A percentile compares a stretch with the other conserved stretches of the same genome.
Evolutionary conservation across 2,888 invertebrate genomes (phyloP).

Genomic region (Brachylomia viminalis): DNA sequence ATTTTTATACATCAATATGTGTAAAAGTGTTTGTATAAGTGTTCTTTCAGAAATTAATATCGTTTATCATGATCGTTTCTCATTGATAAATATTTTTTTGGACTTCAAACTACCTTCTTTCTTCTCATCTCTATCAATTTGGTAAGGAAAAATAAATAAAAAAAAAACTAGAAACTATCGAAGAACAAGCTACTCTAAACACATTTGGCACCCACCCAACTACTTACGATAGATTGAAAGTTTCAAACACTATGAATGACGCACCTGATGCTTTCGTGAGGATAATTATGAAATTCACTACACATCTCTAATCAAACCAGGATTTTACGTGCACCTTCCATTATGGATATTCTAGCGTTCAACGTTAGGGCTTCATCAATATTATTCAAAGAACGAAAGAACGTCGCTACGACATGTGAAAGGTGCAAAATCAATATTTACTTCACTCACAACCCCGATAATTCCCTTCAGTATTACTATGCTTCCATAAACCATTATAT

Average conservation of each 20-base stretch:
- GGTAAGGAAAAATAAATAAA: no score
- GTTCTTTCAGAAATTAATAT: background rate
- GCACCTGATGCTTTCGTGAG: conserved; percentile 22
- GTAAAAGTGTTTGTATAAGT: background rate
- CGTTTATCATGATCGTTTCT: background rate
- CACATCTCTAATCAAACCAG: background rate
- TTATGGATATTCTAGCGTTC: background rate
- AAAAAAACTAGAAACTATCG: conserved; percentile 16
- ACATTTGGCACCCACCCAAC: conserved; percentile 32
- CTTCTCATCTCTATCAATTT: background rate
- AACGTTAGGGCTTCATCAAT: background rate
- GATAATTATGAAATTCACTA: background rate
- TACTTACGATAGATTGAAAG: background rate
- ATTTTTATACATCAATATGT: no score
- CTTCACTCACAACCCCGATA: conserved; percentile 7
- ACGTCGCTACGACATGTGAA: background rate
- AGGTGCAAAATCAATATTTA: conserved; percentile 41
- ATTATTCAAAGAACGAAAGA: conserved; percentile 13
- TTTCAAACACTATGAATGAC: conserved; percentile 10
- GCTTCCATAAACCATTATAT: conserved; percentile 8
- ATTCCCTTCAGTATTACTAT: conserved; percentile 2
- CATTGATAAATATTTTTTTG: background rate
- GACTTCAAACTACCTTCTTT: background rate
- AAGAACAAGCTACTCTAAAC: conserved; percentile 21
- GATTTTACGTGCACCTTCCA: background rate